These are phyloP conservation scores for Metalampra italica DNA, from an alignment of 2,888 invertebrate species.

Conservation along the genomic window DNA sequence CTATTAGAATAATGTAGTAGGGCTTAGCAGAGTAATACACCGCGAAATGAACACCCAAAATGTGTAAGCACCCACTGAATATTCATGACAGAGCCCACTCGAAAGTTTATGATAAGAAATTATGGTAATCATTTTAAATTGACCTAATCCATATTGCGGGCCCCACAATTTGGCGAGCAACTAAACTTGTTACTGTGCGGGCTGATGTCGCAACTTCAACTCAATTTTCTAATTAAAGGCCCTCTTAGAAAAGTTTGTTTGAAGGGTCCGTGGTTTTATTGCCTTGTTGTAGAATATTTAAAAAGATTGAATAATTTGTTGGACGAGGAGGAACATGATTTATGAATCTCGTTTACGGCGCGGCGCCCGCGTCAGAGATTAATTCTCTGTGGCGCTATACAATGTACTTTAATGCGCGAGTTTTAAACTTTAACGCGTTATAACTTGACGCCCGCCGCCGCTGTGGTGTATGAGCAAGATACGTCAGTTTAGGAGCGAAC, in stretches of 20 bases:
- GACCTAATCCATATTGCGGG: conserved; percentile 63
- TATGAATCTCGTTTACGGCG: neutral
- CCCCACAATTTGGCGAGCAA: conserved; percentile 36
- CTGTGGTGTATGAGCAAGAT: no score
- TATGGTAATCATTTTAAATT: conserved; percentile 69
- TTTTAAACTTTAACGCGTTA: neutral
- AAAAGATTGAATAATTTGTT: conserved; percentile 11
- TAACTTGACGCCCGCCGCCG: neutral
- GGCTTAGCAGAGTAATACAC: conserved; percentile 38
- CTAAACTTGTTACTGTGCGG: conserved; percentile 45
- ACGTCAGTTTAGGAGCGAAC: no score
- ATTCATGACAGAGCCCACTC: conserved; percentile 53
- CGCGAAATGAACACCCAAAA: conserved; percentile 40
- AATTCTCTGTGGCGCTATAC: neutral
- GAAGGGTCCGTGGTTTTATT: conserved; percentile 35
- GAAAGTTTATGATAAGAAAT: conserved; percentile 63
- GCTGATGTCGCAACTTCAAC: conserved; percentile 45
- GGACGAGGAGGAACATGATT: neutral
- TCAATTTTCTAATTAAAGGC: conserved; percentile 52
- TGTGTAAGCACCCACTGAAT: conserved; percentile 41
- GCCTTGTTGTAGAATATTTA: conserved; percentile 23
- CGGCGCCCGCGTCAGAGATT: neutral
- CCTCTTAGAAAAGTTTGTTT: conserved; percentile 39
- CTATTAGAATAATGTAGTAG: conserved; percentile 17
- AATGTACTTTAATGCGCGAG: neutral